A percentile compares a stretch with the other conserved stretches of the same genome.
phyloP scores from a whole-genome alignment of 2,797 vertebrate species.

The Premnoplex brunnescens region DNA sequence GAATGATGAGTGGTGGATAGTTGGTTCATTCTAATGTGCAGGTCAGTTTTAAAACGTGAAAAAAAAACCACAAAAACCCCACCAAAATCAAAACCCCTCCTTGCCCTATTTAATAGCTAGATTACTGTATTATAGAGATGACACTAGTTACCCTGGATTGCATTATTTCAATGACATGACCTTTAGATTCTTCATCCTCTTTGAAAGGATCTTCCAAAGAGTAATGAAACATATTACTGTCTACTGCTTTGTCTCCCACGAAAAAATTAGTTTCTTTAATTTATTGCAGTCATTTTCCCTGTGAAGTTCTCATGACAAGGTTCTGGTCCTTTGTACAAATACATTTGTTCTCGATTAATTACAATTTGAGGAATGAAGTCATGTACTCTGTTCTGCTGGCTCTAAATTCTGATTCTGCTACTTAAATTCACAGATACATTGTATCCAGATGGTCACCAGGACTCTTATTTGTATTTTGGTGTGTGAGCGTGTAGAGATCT shows the following conservation, averaged over 20 bases:
- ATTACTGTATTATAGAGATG: conserved; percentile 8
- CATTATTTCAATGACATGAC: conserved; percentile 51
- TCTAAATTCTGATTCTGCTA: background rate
- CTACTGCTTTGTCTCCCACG: background rate
- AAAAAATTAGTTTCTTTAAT: conserved; percentile 42
- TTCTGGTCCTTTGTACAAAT: conserved; percentile 34
- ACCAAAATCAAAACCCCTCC: accelerated
- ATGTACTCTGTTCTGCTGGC: background rate
- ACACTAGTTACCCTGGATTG: background rate
- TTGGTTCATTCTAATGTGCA: background rate
- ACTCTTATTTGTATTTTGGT: background rate
- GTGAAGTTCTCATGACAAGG: background rate
- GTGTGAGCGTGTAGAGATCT: background rate
- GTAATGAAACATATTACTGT: conserved; percentile 16
- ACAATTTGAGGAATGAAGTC: background rate
- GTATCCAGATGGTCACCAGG: background rate
- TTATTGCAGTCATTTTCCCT: conserved; percentile 14
- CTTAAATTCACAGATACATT: background rate
- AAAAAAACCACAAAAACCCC: background rate
- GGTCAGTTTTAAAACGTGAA: background rate
- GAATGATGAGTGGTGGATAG: background rate
- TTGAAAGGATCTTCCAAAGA: conserved; percentile 22
- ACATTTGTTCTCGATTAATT: conserved; percentile 37
- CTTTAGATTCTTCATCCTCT: conserved; percentile 51
- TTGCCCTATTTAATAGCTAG: background rate